These are phyloP conservation scores for Brachypterus glaber DNA, from an alignment of 2,888 invertebrate species.

Conservation along the genomic window DNA sequence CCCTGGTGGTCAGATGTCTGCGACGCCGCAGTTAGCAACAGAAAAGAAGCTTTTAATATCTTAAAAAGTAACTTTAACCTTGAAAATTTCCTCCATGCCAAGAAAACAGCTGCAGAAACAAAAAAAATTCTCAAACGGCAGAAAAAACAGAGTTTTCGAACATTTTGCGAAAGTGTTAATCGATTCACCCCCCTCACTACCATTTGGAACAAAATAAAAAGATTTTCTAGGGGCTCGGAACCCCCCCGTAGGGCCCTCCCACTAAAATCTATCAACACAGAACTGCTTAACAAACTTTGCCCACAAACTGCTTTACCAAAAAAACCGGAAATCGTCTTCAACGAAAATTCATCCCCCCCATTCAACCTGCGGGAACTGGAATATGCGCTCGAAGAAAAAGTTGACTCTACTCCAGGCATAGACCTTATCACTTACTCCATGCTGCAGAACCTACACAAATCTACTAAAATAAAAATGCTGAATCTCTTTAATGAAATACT, in stretches of 20 bases:
- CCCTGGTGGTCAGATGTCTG: neutral
- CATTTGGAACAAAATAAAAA: neutral
- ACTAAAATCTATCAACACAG: neutral
- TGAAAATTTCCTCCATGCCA: neutral
- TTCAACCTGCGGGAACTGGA: neutral
- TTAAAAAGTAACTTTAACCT: no score
- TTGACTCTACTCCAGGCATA: slow-evolving; percentile 7
- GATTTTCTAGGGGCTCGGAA: neutral
- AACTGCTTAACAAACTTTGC: no score
- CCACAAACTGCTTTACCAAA: no score
- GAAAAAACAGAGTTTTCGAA: neutral
- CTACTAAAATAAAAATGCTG: neutral
- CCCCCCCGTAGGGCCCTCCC: neutral
- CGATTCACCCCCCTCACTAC: neutral
- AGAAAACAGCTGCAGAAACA: no score
- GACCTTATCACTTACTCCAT: slow-evolving; percentile 7
- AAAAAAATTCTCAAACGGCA: neutral
- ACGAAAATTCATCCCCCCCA: neutral
- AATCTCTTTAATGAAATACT: slow-evolving; percentile 4
- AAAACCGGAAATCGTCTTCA: neutral
- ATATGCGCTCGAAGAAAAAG: neutral
- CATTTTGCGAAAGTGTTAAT: no score
- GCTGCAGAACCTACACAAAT: slow-evolving; percentile 5
- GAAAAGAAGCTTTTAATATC: no score
- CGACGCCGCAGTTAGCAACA: no score